A percentile compares a stretch with the other conserved stretches of the same genome.
Evolutionary conservation across 1,140 invertebrate species (phyloP).

Genomic region (Heterodera carotae): DNA sequence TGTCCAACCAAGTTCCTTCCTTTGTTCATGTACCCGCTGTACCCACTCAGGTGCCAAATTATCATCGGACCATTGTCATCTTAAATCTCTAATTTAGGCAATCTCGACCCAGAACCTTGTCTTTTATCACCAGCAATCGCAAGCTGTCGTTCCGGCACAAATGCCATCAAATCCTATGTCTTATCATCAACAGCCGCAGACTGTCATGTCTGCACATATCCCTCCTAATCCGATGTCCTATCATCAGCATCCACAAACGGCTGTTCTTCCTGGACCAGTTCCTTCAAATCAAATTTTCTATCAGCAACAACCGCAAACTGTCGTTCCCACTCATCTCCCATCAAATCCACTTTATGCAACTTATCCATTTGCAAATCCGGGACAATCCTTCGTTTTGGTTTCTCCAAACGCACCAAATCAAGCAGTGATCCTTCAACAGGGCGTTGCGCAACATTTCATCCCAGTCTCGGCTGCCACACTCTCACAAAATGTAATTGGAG

Average conservation of each 20-base stretch:
- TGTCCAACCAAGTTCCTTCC: constrained; percentile 10
- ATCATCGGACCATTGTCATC: too few relatives aligned
- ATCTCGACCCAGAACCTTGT: not conserved
- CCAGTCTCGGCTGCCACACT: not conserved
- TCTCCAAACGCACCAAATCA: not conserved
- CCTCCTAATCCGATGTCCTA: not conserved
- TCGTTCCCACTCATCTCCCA: not conserved
- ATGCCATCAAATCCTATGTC: not conserved
- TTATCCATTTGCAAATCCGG: not conserved
- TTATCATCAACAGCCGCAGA: not conserved
- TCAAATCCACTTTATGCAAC: not conserved
- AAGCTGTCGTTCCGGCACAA: not conserved
- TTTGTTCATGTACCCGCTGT: constrained; percentile 11
- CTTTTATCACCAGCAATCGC: not conserved
- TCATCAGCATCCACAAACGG: not conserved
- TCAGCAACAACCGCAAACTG: not conserved
- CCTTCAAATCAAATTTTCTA: not conserved
- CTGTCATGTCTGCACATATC: not conserved
- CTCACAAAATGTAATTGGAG: not conserved
- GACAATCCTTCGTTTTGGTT: not conserved
- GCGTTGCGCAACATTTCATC: not conserved
- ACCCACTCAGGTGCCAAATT: constrained; percentile 4
- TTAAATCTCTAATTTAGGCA: not conserved
- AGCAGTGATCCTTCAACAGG: not conserved
- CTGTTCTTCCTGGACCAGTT: too few relatives aligned